Conservation (phyloP, 64 coral and sea anemone genomes). For the Anthopleura sola region DNA sequence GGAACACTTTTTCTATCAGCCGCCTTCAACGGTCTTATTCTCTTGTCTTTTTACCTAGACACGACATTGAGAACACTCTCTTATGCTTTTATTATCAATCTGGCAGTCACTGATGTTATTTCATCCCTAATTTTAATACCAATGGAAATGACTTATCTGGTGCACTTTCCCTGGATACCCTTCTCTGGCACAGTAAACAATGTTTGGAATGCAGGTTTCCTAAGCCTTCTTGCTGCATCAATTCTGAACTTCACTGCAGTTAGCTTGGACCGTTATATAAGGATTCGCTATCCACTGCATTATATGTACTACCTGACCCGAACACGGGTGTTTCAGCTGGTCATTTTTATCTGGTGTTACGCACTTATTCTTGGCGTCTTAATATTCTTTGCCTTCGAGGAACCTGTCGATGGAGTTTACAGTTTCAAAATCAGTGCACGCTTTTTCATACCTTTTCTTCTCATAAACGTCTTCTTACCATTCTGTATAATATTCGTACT, state of each 20-base stretch:
- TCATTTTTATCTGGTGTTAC: constrained; percentile 44
- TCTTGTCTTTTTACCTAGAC: constrained; percentile 1
- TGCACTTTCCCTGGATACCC: constrained; percentile 41
- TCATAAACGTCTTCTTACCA: constrained; percentile 37
- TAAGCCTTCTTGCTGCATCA: constrained; percentile 38
- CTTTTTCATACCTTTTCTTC: constrained; percentile 44
- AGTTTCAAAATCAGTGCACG: constrained; percentile 15
- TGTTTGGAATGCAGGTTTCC: constrained; percentile 42
- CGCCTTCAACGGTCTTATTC: constrained; percentile 1
- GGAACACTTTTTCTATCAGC: neutral
- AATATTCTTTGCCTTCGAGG: constrained; percentile 53
- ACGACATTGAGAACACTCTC: constrained; percentile 27
- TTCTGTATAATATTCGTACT: constrained; percentile 50
- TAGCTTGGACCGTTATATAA: constrained; percentile 43
- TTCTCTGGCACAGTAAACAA: constrained; percentile 36
- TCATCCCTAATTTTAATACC: constrained; percentile 39
- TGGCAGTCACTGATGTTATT: constrained; percentile 46
- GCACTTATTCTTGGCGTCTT: constrained; percentile 16
- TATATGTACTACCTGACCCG: constrained; percentile 32
- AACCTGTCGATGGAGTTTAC: constrained; percentile 17
- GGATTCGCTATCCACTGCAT: constrained; percentile 43
- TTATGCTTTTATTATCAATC: constrained; percentile 56
- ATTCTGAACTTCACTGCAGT: constrained; percentile 65
- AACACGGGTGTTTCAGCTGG: neutral
- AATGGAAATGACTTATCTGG: constrained; percentile 39